Evolutionary conservation across 2,797 vertebrate genomes (phyloP).

Genomic region (Pseudomugil gertrudae): DNA sequence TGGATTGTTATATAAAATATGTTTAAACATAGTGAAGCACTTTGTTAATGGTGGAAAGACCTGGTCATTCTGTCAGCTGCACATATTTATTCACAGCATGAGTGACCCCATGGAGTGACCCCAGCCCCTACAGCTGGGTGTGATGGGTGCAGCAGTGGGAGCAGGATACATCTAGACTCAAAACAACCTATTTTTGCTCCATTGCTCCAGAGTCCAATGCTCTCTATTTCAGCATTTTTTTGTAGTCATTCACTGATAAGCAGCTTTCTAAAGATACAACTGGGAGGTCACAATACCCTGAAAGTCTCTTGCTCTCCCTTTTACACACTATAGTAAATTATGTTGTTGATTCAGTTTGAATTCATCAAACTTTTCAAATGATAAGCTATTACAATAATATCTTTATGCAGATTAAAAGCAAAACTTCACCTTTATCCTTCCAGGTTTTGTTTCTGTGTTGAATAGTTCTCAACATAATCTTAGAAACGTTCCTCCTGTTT

Average conservation of each 20-base stretch:
- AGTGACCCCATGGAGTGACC: background rate
- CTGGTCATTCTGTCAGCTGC: background rate
- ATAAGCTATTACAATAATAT: too few species aligned
- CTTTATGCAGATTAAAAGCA: too few species aligned
- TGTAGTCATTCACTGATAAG: background rate
- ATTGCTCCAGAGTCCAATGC: background rate
- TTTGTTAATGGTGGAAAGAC: background rate
- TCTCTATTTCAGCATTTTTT: background rate
- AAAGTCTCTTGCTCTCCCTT: background rate
- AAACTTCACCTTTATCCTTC: too few species aligned
- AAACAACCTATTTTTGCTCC: background rate
- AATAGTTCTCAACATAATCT: too few species aligned
- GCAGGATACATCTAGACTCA: background rate
- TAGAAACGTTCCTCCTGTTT: background rate
- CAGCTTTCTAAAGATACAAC: background rate
- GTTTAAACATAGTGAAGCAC: too few species aligned
- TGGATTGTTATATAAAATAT: too few species aligned
- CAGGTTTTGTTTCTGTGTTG: too few species aligned
- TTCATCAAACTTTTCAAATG: too few species aligned
- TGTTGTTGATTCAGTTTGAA: too few species aligned
- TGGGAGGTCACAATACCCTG: background rate
- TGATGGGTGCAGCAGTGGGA: background rate
- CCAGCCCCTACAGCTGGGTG: background rate
- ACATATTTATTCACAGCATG: background rate
- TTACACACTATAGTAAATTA: background rate